These are phyloP conservation scores for Phasianus colchicus DNA, from an alignment of 2,113 vertebrate genomes.

Conservation along the genomic window DNA sequence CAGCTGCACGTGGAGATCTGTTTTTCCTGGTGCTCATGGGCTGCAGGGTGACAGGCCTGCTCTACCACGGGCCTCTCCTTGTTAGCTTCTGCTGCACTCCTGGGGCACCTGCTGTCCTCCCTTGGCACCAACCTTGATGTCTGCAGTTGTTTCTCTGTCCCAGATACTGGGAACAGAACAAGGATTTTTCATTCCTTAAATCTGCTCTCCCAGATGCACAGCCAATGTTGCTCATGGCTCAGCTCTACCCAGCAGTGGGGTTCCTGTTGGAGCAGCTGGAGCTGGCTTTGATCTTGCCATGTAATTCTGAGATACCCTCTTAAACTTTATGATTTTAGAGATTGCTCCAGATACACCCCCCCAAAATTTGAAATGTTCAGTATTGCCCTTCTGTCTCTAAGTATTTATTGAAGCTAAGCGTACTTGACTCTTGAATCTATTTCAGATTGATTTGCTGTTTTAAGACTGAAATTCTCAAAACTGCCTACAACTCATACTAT, in stretches of 20 bases:
- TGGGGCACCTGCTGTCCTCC: background rate
- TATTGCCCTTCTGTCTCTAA: background rate
- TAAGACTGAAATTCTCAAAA: background rate
- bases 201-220: background rate
- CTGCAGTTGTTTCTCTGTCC: background rate
- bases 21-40: background rate
- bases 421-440: background rate
- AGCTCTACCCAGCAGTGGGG: background rate
- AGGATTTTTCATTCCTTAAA: background rate
- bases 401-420: background rate
- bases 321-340: background rate
- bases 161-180: background rate
- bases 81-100: background rate
- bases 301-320: background rate
- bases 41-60: background rate
- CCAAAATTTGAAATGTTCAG: background rate
- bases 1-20: too few species aligned
- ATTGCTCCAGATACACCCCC: background rate
- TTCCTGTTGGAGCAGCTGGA: background rate
- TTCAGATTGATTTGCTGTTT: background rate
- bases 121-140: background rate
- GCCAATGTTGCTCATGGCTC: background rate
- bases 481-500: background rate
- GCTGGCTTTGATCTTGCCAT: background rate
- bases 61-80: background rate